phyloP scores from a whole-genome alignment of 1,140 invertebrate genomes.

The Musca domestica region DNA sequence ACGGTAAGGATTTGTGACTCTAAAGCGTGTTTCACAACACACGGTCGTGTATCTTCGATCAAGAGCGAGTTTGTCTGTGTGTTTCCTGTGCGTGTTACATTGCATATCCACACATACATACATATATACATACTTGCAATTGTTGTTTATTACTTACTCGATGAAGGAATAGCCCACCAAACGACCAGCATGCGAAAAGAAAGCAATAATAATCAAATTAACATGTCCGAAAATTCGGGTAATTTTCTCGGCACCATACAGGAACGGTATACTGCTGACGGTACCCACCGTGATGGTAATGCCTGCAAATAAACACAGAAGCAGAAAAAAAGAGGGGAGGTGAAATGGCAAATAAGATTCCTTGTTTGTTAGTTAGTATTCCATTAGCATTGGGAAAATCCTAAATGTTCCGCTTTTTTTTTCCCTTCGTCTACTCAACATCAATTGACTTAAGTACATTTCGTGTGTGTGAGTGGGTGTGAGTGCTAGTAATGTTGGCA shows the following conservation, averaged over 20 bases:
- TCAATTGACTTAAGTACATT: no score
- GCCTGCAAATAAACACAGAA: slow-evolving; percentile 58
- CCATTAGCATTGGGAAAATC: no score
- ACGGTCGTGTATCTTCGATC: no score
- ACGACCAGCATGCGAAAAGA: slow-evolving; percentile 74
- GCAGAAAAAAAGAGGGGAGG: background rate
- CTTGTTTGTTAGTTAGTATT: no score
- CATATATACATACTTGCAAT: background rate
- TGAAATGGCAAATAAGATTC: background rate
- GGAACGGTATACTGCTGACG: slow-evolving; percentile 73
- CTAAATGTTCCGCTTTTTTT: no score
- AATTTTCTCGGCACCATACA: slow-evolving; percentile 76
- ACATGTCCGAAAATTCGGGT: slow-evolving; percentile 77
- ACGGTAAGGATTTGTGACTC: no score
- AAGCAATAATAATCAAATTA: slow-evolving; percentile 77
- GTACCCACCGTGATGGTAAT: slow-evolving; percentile 80
- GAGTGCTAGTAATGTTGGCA: background rate
- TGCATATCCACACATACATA: background rate
- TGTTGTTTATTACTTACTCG: slow-evolving; percentile 60
- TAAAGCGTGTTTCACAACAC: no score
- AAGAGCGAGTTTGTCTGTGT: background rate
- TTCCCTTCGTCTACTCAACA: no score
- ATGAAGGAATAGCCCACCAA: slow-evolving; percentile 82
- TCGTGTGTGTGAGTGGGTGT: background rate
- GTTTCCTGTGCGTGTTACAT: background rate